Evolutionary conservation across 1,140 invertebrate species (phyloP), one percentile per base, ranked within the genome.

Genomic region (Pseudomyrmex pallidus): DNA sequence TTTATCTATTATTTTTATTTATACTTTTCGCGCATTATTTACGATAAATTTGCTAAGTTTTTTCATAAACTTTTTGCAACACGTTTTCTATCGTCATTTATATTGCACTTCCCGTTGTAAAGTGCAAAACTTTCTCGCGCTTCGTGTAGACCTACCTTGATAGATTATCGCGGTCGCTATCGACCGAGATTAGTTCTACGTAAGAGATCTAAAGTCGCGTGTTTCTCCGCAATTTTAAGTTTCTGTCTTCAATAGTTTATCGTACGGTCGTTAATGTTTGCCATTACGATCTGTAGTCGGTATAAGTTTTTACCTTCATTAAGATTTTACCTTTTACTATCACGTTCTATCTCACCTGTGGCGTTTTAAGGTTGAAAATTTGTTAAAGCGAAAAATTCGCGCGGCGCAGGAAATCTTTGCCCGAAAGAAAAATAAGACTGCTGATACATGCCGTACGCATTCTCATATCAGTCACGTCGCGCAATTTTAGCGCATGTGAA

Each of bases 401-500:
- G 35, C 62, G 35, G 35, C 62, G 35, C 35, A 46, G 13, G 54
- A 59, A 80, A 72, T 59, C 15, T 9, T 12, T 20, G 48, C n/a
- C 35, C 25, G 9, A 12, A 15, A 25, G 64, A 59, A 50, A 63
- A 70, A 61, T 78, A 70, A 70, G 35, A 70, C 54, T 59, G 46
- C n/a, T 70, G 76, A 78, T 70, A 59, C 56, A 78, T 70, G 22
- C 64, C 12, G 35, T 57, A 68, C 54, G 20, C 59, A 9, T 66
- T 35, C 63, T 52, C 22, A 63, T 35, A 76, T 63, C 73, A 52
- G 73, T 76, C 44, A 50, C 66, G 54, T 72, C 76, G 54, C 44
- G 54, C 76, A 72, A 80, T 80, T 80, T 72, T 50, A 17, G 17
- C 17, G 56, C 50, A 44, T 74, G 17, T 22, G 50, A 59, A 66